Evolutionary conservation across 1,140 invertebrate genomes (phyloP).

Genomic region (Semibalanus balanoides): DNA sequence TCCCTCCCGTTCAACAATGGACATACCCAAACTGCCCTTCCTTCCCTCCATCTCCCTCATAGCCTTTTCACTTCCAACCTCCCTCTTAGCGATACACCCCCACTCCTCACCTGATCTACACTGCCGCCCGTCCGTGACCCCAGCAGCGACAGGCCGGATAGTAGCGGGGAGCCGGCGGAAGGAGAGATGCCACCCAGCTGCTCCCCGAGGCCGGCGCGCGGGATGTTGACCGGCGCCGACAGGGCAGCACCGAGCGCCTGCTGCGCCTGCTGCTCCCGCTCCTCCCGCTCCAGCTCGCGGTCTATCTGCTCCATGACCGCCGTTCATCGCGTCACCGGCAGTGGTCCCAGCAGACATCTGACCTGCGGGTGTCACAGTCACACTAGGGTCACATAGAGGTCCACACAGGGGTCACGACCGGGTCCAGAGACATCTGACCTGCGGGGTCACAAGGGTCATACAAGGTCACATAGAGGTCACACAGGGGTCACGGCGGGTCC

Average conservation of each 20-base stretch:
- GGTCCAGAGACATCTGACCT: not conserved
- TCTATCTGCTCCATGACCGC: not conserved
- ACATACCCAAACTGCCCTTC: too few species aligned
- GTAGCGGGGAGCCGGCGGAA: not conserved
- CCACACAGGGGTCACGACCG: too few species aligned
- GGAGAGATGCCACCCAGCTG: not conserved
- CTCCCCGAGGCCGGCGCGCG: not conserved
- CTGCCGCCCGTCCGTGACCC: not conserved
- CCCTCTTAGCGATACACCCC: too few species aligned
- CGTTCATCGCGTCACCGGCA: not conserved
- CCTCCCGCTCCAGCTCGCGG: conserved; percentile 3
- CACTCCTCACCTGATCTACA: not conserved
- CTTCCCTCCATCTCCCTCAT: too few species aligned
- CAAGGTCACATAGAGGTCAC: too few species aligned
- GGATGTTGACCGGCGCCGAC: conserved; percentile 3
- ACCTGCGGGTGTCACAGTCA: not conserved
- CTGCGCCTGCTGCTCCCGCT: not conserved
- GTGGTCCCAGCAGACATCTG: not conserved
- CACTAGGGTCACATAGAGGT: too few species aligned
- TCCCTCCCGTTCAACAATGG: too few species aligned
- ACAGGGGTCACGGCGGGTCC: too few species aligned
- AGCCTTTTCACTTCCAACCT: too few species aligned
- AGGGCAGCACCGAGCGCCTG: not conserved
- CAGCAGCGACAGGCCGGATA: not conserved
- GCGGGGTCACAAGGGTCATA: too few species aligned